Conservation (phyloP, 2,113 vertebrate genomes). For the Apteryx owenii region DNA sequence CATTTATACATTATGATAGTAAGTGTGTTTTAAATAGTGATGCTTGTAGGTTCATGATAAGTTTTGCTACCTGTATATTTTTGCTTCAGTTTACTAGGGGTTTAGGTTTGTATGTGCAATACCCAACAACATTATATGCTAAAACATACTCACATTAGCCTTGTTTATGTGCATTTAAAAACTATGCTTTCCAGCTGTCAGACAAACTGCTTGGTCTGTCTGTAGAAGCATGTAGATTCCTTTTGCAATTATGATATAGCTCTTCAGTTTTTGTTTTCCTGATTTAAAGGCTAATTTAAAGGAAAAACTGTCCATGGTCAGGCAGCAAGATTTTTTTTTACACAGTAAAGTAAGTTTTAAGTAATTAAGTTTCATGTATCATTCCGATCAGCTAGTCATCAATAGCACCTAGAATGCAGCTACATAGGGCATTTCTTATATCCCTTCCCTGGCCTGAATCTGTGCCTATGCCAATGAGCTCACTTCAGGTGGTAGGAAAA, state of each 20-base stretch:
- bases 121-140: accelerated
- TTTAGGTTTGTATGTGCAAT: not conserved
- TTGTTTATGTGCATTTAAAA: not conserved
- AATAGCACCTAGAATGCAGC: not conserved
- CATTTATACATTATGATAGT: not conserved
- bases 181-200: not conserved
- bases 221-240: not conserved
- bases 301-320: not conserved
- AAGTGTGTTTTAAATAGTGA: not conserved
- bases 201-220: not conserved
- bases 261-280: not conserved
- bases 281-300: not conserved
- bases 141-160: not conserved
- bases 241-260: not conserved
- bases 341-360: not conserved
- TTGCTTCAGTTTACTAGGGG: not conserved
- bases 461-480: not conserved
- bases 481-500: not conserved
- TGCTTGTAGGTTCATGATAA: not conserved
- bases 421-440: not conserved
- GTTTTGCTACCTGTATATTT: not conserved
- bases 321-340: not conserved
- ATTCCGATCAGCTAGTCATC: not conserved
- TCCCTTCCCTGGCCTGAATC: not conserved
- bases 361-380: accelerated